Evolutionary conservation across 2,797 vertebrate genomes (phyloP).

Genomic region (Siniperca obscura): DNA sequence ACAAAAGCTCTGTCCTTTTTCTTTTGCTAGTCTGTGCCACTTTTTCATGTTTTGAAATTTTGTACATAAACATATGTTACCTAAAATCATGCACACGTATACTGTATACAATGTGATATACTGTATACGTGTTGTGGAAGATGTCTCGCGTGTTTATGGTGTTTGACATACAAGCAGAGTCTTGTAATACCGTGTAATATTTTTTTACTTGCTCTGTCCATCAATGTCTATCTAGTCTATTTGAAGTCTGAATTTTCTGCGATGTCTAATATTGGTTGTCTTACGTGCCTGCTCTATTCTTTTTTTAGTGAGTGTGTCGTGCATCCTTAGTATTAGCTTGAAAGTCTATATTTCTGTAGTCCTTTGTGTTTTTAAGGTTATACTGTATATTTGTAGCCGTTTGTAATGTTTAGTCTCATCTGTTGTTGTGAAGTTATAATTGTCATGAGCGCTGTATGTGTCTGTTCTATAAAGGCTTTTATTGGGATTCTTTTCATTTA

Average conservation of each 20-base stretch:
- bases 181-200: not conserved
- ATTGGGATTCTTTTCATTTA: conserved; percentile 2
- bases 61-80: not conserved
- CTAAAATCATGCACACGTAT: not conserved
- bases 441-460: not conserved
- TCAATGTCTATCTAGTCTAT: conserved; percentile 10
- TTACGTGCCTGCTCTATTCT: not conserved
- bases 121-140: not conserved
- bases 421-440: not conserved
- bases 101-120: not conserved
- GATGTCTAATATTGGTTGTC: conserved; percentile 4
- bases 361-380: not conserved
- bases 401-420: not conserved
- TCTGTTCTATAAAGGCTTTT: not conserved
- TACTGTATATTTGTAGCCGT: not conserved
- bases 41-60: not conserved
- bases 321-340: not conserved
- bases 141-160: not conserved
- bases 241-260: not conserved
- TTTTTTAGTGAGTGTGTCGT: not conserved
- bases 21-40: not conserved
- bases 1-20: not conserved
- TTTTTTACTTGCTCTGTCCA: not conserved
- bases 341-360: not conserved
- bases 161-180: not conserved